Evolutionary conservation across 2,113 vertebrate species (phyloP), one percentile per base, ranked within the genome.

Genomic region (Seriola quinqueradiata): DNA sequence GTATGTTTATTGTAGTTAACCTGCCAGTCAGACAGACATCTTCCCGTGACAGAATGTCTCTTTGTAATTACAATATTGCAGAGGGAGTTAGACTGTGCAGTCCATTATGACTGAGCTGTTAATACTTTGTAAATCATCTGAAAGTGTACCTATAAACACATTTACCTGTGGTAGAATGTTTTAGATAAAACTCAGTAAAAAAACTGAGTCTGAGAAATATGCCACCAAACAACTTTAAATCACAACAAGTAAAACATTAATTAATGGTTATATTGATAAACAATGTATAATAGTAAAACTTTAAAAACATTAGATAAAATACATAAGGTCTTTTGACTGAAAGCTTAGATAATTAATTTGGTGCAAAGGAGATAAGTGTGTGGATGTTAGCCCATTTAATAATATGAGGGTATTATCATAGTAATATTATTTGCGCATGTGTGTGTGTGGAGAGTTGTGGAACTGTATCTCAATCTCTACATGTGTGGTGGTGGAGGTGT

Each of bases 41-140:
- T 93, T 89, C 87, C 80, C 70, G 58, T 92, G 89, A 94, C 94
- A 95, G 87, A 86, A 84, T 80, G 59, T 92, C 89, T 95, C 93
- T 95, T 87, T 96, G 89, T 93, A 93, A 95, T 95, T 89, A 90
- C 87, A 91, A 87, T 93, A 28, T 36, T 13, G 36, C 13, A 74
- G 67, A 64, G 50, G 28, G n/a, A 54, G 28, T 50, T 66, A 7
- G 14, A 66, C 21, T 66, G 3, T 11, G 54, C 21, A 55, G 65
- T 94, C 90, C 78, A 92, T 59, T 91, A 90, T 91, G 87, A 94
- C 88, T 91, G 84, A 69, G 23, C 38, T 36, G 19, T 14, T 61
- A 21, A 55, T 23, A 21, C 19, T 32, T 75, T 0, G 17, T 54
- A 17, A 80, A 59, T 36, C 28, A 21, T 61, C 55, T 32, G 14